These are phyloP conservation scores for Corvus hawaiiensis DNA, from an alignment of 2,113 vertebrate genomes.

Conservation along the genomic window DNA sequence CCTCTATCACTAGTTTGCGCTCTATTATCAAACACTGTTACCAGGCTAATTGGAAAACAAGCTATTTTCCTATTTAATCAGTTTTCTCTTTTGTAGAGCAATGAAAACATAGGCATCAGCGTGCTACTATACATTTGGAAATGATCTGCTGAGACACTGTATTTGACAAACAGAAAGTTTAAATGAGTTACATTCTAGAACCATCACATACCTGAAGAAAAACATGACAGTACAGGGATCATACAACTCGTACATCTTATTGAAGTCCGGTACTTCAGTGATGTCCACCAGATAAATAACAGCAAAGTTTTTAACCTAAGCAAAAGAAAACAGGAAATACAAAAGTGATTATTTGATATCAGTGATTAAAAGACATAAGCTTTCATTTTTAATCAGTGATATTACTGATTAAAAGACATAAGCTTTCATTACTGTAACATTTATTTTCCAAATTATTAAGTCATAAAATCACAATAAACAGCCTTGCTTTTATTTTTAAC, in stretches of 20 bases:
- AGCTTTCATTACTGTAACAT: not conserved
- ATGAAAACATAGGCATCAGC: not conserved
- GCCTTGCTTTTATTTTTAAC: not conserved
- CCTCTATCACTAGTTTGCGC: not conserved
- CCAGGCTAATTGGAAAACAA: not conserved
- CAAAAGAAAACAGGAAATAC: not conserved
- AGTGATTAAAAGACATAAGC: not conserved
- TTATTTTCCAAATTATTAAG: not conserved
- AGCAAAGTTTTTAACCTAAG: conserved; percentile 97
- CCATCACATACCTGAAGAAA: conserved; percentile 88
- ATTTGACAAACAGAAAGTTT: not conserved
- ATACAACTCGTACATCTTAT: conserved; percentile 98
- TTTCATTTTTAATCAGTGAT: not conserved
- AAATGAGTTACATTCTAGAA: not conserved
- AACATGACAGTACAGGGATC: conserved; percentile 99
- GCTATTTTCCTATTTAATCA: not conserved
- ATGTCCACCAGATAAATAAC: conserved; percentile 99
- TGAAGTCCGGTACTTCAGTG: conserved; percentile 98
- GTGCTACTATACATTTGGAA: not conserved
- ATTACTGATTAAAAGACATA: not conserved
- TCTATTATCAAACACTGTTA: not conserved
- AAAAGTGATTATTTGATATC: not conserved
- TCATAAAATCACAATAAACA: not conserved
- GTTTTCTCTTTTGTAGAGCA: not conserved
- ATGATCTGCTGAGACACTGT: not conserved